Evolutionary conservation across 2,888 invertebrate genomes (phyloP).

Genomic region (Listrodromus nycthemerus): DNA sequence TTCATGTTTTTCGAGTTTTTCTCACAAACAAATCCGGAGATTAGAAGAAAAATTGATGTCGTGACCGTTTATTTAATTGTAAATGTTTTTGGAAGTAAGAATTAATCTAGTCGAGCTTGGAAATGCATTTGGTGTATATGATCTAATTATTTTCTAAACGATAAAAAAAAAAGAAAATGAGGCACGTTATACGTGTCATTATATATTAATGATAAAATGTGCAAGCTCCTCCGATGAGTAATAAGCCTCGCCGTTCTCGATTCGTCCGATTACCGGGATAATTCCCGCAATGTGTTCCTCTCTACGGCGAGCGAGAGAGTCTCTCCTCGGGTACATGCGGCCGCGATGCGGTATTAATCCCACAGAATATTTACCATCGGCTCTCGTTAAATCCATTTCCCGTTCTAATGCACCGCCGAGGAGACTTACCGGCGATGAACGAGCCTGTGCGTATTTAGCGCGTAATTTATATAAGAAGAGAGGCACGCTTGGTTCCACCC

Average conservation of each 20-base stretch:
- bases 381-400: conserved; percentile 67
- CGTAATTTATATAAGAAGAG: conserved; percentile 83
- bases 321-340: conserved; percentile 6
- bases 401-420: conserved; percentile 64
- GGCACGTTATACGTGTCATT: neutral
- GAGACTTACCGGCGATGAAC: conserved; percentile 42
- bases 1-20: no score
- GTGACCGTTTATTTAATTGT: no score
- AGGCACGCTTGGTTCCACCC: conserved; percentile 84
- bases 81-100: no score
- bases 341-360: conserved; percentile 2
- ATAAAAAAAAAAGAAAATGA: conserved; percentile 1
- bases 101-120: no score
- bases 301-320: neutral
- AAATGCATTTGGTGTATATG: neutral
- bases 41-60: no score
- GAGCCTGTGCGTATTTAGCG: conserved; percentile 80
- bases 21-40: no score
- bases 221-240: conserved; percentile 20
- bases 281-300: conserved; percentile 27
- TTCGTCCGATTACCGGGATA: conserved; percentile 33
- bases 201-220: conserved; percentile 33
- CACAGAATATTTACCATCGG: conserved; percentile 9
- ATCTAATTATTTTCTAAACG: neutral
- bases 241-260: conserved; percentile 30